A percentile compares a stretch with the other conserved stretches of the same genome.
These are phyloP conservation scores for Brachionus rotundiformis DNA, from an alignment of 1,140 invertebrate species.

Conservation along the genomic window DNA sequence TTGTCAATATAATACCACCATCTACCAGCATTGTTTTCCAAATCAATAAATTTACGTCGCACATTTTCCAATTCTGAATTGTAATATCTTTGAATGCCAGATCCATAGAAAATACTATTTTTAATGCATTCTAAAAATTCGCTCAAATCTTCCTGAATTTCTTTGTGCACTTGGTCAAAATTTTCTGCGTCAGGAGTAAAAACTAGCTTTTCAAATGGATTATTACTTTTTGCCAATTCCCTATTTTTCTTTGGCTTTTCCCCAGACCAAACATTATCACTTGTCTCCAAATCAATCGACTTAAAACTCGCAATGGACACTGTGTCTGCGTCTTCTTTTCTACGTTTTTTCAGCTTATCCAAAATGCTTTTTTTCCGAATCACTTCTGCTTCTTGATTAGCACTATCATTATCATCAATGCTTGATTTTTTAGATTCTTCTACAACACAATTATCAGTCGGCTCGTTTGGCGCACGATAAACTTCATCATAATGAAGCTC, in stretches of 20 bases:
- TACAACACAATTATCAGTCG: not conserved
- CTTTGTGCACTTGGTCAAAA: not conserved
- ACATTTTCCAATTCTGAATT: conserved; percentile 17
- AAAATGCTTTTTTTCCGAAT: not conserved
- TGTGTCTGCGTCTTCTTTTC: not conserved
- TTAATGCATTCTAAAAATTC: conserved; percentile 14
- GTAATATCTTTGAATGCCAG: conserved; percentile 2
- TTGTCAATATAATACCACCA: not conserved
- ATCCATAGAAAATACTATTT: not conserved
- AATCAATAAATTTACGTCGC: conserved; percentile 19
- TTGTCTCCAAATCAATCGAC: not conserved
- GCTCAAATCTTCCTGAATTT: not conserved
- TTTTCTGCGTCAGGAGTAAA: not conserved
- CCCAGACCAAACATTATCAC: not conserved
- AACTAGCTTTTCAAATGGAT: not conserved
- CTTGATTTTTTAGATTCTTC: not conserved
- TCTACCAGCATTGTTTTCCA: not conserved
- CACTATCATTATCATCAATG: not conserved
- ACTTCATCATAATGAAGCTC: not conserved
- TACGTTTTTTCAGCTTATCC: not conserved
- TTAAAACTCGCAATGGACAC: not conserved
- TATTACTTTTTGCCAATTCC: not conserved
- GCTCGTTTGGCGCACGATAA: not conserved
- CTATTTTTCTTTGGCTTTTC: not conserved
- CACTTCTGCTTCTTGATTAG: not conserved